Evolutionary conservation across 2,113 vertebrate genomes (phyloP).

Genomic region (Syngnathoides biaculeatus): DNA sequence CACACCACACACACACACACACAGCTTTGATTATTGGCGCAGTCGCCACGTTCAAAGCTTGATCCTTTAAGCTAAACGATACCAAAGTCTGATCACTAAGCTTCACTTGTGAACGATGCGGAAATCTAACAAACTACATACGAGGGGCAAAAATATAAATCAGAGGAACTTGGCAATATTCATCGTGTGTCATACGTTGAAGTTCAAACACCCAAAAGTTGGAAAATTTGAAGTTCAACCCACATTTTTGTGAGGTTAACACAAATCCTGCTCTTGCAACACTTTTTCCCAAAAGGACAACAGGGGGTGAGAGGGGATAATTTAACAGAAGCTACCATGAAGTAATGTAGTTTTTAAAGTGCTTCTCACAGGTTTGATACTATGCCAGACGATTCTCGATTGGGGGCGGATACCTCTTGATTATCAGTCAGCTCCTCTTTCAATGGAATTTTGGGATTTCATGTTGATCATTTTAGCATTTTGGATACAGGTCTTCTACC

Average conservation of each 20-base stretch:
- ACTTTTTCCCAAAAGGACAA: too few relatives aligned
- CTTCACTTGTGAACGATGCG: neutral
- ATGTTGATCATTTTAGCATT: neutral
- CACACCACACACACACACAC: conserved; percentile 22
- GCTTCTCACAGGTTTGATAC: too few relatives aligned
- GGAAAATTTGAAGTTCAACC: neutral
- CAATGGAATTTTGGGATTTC: too few relatives aligned
- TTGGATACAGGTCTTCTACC: neutral
- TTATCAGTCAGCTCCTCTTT: too few relatives aligned
- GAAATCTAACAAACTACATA: neutral
- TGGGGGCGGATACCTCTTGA: too few relatives aligned
- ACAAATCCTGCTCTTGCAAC: too few relatives aligned
- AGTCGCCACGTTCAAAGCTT: conserved; percentile 9
- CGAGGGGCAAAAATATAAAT: too few relatives aligned
- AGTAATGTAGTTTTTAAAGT: too few relatives aligned
- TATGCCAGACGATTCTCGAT: too few relatives aligned
- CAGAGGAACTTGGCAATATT: too few relatives aligned
- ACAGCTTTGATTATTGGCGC: conserved; percentile 22
- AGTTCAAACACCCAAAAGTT: neutral
- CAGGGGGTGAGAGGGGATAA: too few relatives aligned
- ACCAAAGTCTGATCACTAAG: neutral
- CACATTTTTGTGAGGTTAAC: neutral
- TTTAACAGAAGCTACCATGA: too few relatives aligned
- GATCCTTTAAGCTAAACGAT: conserved; percentile 22
- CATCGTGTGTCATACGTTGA: neutral